Conservation (phyloP, 2,797 vertebrate genomes). For the Merluccius polli region DNA sequence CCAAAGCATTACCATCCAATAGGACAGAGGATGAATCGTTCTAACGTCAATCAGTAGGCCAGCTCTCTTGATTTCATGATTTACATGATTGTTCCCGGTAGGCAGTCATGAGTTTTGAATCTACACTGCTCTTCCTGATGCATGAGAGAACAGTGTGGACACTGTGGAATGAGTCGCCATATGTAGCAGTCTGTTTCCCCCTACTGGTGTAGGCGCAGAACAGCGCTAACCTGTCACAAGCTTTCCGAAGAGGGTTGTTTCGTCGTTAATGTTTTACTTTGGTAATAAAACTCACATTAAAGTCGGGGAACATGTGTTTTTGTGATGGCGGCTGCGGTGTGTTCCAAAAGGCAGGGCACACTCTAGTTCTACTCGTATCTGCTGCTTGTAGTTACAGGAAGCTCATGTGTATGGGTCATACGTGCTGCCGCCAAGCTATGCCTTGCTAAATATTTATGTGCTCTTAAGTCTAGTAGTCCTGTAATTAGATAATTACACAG, state of each 20-base stretch:
- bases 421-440: neutral
- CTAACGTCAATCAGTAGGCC: neutral
- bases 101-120: neutral
- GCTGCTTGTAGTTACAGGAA: neutral
- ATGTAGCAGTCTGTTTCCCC: conserved; percentile 51
- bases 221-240: conserved; percentile 14
- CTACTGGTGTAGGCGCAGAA: conserved; percentile 49
- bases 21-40: neutral
- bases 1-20: neutral
- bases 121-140: no score
- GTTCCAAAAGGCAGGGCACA: conserved; percentile 19
- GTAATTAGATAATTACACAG: neutral
- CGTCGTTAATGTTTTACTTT: neutral
- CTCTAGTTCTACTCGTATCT: conserved; percentile 55
- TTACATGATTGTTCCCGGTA: neutral
- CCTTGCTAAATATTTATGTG: neutral
- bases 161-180: neutral
- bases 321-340: neutral
- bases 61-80: neutral
- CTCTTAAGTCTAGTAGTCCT: neutral
- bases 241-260: neutral
- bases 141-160: neutral
- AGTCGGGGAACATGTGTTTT: neutral
- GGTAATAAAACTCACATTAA: neutral
- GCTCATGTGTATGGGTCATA: neutral